Conservation (phyloP, 2,113 vertebrate species). For the Natator depressus region DNA sequence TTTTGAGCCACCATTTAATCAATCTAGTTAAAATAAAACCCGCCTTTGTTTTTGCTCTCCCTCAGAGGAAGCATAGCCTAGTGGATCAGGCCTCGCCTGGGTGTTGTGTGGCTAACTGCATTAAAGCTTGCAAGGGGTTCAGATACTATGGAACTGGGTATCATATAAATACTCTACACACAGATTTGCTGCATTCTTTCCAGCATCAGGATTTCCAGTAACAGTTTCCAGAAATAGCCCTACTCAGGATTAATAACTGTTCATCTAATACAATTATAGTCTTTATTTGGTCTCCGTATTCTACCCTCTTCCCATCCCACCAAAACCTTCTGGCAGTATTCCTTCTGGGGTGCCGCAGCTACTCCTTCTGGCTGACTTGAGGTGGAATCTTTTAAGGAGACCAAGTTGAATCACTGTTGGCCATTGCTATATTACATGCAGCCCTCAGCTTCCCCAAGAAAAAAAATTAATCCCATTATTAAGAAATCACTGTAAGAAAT, state of each 20-base stretch:
- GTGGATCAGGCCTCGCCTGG: neutral
- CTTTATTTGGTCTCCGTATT: neutral
- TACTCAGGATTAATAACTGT: neutral
- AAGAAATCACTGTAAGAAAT: neutral
- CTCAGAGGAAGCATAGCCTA: neutral
- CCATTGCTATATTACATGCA: conserved; percentile 18
- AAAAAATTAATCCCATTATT: neutral
- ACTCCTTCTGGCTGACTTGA: neutral
- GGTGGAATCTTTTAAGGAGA: neutral
- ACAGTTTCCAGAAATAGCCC: neutral
- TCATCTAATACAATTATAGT: neutral
- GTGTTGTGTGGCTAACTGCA: neutral
- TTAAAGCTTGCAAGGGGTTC: neutral
- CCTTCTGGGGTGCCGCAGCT: neutral
- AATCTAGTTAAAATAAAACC: neutral
- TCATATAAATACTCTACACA: neutral
- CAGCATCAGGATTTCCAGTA: neutral
- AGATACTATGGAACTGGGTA: neutral
- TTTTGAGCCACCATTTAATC: neutral
- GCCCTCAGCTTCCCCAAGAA: neutral
- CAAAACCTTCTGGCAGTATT: neutral
- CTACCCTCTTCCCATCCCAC: neutral
- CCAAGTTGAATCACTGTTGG: neutral
- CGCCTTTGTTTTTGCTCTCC: neutral
- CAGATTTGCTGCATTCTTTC: neutral